Conservation (phyloP, 1,140 invertebrate species). For the Trichonephila clavata region DNA sequence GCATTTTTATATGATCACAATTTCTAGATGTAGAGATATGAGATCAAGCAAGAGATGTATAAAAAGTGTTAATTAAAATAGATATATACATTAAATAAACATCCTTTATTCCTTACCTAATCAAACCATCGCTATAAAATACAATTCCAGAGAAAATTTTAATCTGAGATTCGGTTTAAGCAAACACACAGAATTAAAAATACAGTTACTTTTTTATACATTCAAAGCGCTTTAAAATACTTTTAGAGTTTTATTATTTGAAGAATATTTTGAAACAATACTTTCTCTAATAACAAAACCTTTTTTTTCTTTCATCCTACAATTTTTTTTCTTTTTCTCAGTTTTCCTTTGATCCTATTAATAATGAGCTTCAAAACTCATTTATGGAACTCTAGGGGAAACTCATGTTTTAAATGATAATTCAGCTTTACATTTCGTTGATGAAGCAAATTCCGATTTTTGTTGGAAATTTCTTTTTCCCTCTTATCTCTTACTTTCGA, state of each 20-base stretch:
- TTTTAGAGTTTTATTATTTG: background rate
- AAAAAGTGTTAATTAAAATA: no score
- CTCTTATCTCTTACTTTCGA: background rate
- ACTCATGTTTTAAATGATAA: background rate
- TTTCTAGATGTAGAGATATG: no score
- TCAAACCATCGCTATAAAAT: background rate
- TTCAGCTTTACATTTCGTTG: background rate
- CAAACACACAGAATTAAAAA: background rate
- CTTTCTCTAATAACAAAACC: background rate
- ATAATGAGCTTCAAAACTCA: background rate
- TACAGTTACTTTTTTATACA: background rate
- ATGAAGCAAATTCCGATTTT: background rate
- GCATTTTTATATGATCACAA: no score
- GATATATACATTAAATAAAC: background rate
- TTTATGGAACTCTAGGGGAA: background rate
- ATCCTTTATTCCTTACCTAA: background rate
- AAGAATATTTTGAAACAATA: background rate
- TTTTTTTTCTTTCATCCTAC: background rate
- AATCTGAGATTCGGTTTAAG: background rate
- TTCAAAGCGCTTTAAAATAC: background rate
- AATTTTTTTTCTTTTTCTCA: background rate
- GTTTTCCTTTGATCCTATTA: background rate
- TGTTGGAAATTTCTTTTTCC: background rate
- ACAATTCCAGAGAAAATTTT: background rate
- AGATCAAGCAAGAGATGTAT: no score